Base-by-base conservation (phyloP, 1,140 invertebrate species). In the Orussus abietinus region DNA sequence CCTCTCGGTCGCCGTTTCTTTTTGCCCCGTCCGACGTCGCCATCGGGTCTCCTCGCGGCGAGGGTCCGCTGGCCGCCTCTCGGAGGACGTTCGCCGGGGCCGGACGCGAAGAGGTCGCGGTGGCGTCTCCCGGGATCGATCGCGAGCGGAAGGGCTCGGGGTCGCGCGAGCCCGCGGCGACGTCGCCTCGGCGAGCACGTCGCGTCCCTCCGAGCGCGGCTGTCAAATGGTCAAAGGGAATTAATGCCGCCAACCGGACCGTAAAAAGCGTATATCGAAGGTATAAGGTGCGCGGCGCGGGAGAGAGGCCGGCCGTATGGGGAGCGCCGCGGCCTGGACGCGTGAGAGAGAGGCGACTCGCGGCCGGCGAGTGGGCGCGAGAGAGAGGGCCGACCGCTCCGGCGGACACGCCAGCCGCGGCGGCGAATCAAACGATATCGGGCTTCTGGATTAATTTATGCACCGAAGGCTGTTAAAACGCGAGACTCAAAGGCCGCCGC, bases 371-470 rank as follows among this genome's bases (percentile, higher is more conserved):
- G 19, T 42, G 38, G 4, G 32, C 33, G 47, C 36, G n/a, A n/a
- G n/a, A n/a, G n/a, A n/a, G n/a, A n/a, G n/a, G n/a, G n/a, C n/a
- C n/a, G n/a, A n/a, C n/a, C n/a, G n/a, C n/a, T n/a, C n/a, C n/a
- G 46, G 36, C 45, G 42, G 38, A 42, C 47, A 42, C 37, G 46
- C 49, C 51, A 47, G 45, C n/a, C 54, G 42, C 61, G 62, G 62
- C 62, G 64, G 68, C 62, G 60, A 70, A 72, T 72, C 68, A 70
- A 72, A 70, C 69, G 62, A 70, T 70, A 71, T 71, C 59, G 51
- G 61, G 53, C 61, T 65, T 64, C 62, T 69, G 61, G 59, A 70
- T 71, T 74, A 72, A 72, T 73, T 71, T 71, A 71, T 71, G 63
- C 64, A 66, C 64, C 61, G 54, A 53, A 62, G 66, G 64, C 62